These are phyloP conservation scores for Aramus guarauna DNA, from an alignment of 2,113 vertebrate genomes.

Conservation along the genomic window DNA sequence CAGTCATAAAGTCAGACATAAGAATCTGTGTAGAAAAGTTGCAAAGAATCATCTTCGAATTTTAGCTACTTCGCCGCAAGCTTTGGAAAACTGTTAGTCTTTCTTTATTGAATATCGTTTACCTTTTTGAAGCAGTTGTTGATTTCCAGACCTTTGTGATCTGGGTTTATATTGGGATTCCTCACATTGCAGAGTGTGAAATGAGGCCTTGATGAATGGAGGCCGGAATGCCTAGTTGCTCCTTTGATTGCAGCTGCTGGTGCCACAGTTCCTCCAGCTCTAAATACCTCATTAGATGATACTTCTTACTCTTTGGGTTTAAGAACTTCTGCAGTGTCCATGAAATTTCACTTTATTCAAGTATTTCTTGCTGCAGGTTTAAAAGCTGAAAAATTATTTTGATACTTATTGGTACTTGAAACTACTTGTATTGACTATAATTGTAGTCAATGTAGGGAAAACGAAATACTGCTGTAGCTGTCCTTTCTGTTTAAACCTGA, in stretches of 20 bases:
- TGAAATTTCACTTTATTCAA: not conserved
- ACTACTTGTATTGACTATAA: not conserved
- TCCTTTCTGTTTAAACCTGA: not conserved
- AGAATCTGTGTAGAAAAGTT: not conserved
- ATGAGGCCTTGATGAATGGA: not conserved
- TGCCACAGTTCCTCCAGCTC: not conserved
- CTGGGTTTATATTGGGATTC: not conserved
- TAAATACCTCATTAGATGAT: not conserved
- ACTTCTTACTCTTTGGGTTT: not conserved
- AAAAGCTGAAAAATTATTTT: not conserved
- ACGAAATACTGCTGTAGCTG: not conserved
- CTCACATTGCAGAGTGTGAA: not conserved
- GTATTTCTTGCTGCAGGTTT: not conserved
- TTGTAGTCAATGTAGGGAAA: not conserved
- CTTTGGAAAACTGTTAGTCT: not conserved
- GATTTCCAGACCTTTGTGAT: not conserved
- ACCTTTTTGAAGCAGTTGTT: not conserved
- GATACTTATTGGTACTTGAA: not conserved
- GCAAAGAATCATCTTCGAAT: not conserved
- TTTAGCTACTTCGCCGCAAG: not conserved
- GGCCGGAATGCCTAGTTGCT: not conserved
- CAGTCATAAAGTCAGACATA: not conserved
- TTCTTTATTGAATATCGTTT: not conserved
- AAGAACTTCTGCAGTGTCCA: not conserved
- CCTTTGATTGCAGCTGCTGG: not conserved